Percentiles rank a stretch among this genome's conserved stretches.
Evolutionary conservation across 2,797 vertebrate species (phyloP).

Genomic region (Gymnothorax reevesii): DNA sequence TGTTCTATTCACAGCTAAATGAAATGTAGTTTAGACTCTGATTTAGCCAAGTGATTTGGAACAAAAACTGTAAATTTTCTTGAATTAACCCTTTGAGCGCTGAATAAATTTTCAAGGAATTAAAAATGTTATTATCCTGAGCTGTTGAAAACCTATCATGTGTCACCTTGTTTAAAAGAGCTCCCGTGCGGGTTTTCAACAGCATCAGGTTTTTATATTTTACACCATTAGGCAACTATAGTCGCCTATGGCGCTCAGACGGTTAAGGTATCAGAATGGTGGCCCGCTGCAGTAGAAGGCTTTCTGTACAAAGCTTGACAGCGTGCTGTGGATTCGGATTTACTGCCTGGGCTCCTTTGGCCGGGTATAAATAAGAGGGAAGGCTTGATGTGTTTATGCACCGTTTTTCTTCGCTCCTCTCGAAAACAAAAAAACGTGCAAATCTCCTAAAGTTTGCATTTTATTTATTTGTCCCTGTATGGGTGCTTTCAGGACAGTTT

Average conservation of each 20-base stretch:
- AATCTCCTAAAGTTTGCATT: not conserved
- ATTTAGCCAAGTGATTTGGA: not conserved
- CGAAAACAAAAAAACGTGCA: not conserved
- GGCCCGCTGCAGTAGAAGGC: not conserved
- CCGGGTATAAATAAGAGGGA: not conserved
- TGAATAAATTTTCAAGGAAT: no score
- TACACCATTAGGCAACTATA: no score
- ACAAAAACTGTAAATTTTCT: not conserved
- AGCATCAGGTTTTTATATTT: no score
- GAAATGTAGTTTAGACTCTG: not conserved
- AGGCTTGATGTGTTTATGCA: not conserved
- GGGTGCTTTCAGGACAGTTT: slow-evolving; percentile 42
- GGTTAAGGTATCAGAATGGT: not conserved
- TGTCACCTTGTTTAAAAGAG: no score
- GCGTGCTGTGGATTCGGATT: not conserved
- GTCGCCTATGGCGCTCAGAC: no score
- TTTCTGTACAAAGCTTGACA: not conserved
- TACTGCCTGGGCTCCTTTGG: not conserved
- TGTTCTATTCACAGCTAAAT: not conserved
- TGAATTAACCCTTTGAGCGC: not conserved
- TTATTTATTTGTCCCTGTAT: not conserved
- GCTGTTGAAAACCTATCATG: no score
- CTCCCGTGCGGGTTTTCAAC: no score
- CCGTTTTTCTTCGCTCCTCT: not conserved
- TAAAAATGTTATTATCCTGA: no score